Conservation (phyloP, 2,113 vertebrate genomes). For the Phalacrocorax brasilianus region DNA sequence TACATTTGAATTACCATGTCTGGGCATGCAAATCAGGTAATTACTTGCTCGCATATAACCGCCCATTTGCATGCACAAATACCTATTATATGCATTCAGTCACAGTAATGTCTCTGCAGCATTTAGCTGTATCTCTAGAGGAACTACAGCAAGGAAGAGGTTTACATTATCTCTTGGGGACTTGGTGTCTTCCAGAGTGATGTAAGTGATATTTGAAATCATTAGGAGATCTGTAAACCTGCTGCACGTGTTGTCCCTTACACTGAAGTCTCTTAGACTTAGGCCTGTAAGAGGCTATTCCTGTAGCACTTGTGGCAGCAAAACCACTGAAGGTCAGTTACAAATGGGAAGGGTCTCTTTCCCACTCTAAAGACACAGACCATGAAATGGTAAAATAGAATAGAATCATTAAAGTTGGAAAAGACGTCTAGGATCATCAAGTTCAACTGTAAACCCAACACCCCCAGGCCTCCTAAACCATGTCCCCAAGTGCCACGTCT, state of each 20-base stretch:
- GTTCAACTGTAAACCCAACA: too few relatives aligned
- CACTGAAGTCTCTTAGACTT: neutral
- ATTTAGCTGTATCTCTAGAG: constrained; percentile 33
- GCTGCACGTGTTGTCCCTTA: neutral
- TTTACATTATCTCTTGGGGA: constrained; percentile 31
- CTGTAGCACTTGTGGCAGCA: neutral
- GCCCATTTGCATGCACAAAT: constrained; percentile 62
- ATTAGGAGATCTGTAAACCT: neutral
- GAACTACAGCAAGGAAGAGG: constrained; percentile 6
- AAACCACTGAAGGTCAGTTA: neutral
- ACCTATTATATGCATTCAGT: constrained; percentile 57
- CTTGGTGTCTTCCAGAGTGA: neutral
- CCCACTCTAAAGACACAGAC: neutral
- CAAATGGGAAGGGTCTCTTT: neutral
- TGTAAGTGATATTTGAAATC: neutral
- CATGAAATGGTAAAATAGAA: neutral
- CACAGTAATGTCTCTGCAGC: constrained; percentile 40
- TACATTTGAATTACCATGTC: constrained; percentile 67
- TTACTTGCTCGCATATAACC: constrained; percentile 57
- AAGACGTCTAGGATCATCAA: too few relatives aligned
- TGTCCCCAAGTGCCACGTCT: too few relatives aligned
- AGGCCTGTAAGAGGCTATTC: neutral
- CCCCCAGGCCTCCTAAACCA: too few relatives aligned
- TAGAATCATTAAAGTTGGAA: too few relatives aligned
- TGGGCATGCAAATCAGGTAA: constrained; percentile 67